Evolutionary conservation across 2,113 vertebrate species (phyloP), one percentile per base, ranked within the genome.

Genomic region (Sinocyclocheilus anshuiensis): DNA sequence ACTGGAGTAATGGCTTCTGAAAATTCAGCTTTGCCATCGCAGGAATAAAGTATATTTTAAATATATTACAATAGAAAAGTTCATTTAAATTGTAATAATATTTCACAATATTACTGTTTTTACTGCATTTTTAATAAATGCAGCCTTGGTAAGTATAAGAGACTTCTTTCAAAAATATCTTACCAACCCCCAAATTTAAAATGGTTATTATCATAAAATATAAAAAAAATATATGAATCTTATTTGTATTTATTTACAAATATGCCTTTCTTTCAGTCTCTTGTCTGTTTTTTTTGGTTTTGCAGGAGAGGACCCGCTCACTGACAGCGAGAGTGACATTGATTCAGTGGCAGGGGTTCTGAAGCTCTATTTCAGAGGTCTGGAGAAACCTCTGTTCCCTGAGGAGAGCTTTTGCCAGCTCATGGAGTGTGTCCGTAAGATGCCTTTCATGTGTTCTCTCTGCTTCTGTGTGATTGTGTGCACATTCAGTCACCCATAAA

Each of bases 331-430:
- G 84, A 95, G 94, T n/a, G 96, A 97, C 92, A 93, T 97, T 90
- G 96, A 97, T 91, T 97, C 96, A 0, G 97, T 97, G 90, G 96
- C 97, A 0, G 96, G 97, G 0, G 96, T 97, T 26, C 90, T 97
- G 77, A 97, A 97, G 90, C 95, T 97, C 8, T 97, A 97, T 91
- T 97, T 97, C 91, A 93, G 97, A 61, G 95, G 96, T 57, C 94
- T 97, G 10, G 95, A 96, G 82, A 95, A 95, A 33, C 96, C 97
- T 0, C 95, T 97, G 81, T 96, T 97, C 89, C 95, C 96, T 0
- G 93, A 94, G 0, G 95, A 96, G 75, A 93, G 93, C 90, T 96
- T 97, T 90, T 59, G 71, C 2, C 93, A 94, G 84, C 93, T 97
- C 85, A 93, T 97, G 92, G 94, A 95, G 72, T 94, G 94, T 92